Conservation (phyloP, 1,140 invertebrate genomes). For the Papilio aristodemus region DNA sequence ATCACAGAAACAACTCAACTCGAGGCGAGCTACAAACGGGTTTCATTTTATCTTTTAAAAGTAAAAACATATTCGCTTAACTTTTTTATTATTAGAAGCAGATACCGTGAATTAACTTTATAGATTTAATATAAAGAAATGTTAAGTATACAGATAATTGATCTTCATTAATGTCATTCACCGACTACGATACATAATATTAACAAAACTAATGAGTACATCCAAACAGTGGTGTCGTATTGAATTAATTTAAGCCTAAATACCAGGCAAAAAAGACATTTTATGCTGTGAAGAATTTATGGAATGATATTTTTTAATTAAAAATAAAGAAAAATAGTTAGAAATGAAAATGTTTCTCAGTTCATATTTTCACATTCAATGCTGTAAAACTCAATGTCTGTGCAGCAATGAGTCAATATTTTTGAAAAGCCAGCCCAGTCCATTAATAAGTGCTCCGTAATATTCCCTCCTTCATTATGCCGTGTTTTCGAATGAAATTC, state of each 20-base stretch:
- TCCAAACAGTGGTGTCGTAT: no score
- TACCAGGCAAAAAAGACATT: background rate
- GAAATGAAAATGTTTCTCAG: background rate
- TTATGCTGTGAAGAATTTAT: background rate
- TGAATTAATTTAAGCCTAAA: no score
- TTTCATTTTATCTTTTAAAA: background rate
- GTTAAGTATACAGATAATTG: no score
- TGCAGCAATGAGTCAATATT: conserved; percentile 21
- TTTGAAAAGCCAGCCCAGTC: conserved; percentile 14
- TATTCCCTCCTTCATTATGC: conserved; percentile 6
- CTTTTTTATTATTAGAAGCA: no score
- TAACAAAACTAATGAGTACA: no score
- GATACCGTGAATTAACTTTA: no score
- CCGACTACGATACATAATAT: no score
- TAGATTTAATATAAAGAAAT: no score
- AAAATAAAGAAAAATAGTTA: background rate
- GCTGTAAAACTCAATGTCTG: background rate
- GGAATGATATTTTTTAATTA: background rate
- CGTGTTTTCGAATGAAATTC: conserved; percentile 23
- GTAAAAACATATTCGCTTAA: background rate
- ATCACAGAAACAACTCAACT: background rate
- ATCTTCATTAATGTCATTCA: no score
- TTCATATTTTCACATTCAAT: conserved; percentile 14
- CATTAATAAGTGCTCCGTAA: conserved; percentile 20
- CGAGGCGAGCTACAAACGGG: background rate